Conservation (phyloP, 1,140 invertebrate genomes). For the Eufriesea mexicana region DNA sequence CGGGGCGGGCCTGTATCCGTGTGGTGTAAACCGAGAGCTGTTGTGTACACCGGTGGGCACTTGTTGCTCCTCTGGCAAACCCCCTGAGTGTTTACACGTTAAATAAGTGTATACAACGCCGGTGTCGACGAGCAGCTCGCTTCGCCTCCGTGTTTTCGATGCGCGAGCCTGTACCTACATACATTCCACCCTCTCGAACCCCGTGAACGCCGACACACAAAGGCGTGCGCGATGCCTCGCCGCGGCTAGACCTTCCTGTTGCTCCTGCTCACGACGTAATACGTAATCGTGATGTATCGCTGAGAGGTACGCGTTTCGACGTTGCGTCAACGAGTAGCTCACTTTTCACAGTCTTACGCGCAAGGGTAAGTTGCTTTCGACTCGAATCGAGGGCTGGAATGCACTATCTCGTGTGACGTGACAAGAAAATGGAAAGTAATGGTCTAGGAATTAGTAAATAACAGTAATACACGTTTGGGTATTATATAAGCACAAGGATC, state of each 20-base stretch:
- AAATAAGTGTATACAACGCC: slow-evolving; percentile 71
- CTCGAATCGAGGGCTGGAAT: background rate
- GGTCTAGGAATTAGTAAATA: too few relatives aligned
- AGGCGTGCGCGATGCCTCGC: background rate
- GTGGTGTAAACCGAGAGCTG: slow-evolving; percentile 60
- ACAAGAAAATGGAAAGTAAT: too few relatives aligned
- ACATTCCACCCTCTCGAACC: slow-evolving; percentile 12
- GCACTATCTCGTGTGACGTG: background rate
- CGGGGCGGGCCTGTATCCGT: slow-evolving; percentile 20
- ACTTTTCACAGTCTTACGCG: background rate
- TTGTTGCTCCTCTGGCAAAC: slow-evolving; percentile 74
- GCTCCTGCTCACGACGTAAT: background rate
- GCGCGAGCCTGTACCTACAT: background rate
- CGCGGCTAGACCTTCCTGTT: slow-evolving; percentile 4
- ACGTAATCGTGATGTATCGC: background rate
- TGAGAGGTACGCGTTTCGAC: background rate
- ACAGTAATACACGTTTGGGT: too few relatives aligned
- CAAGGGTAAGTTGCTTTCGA: background rate
- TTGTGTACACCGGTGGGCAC: slow-evolving; percentile 64
- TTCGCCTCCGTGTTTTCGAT: slow-evolving; percentile 51
- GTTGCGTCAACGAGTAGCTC: background rate
- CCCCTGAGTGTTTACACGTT: slow-evolving; percentile 74
- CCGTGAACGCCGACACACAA: slow-evolving; percentile 2
- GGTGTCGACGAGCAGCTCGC: slow-evolving; percentile 39
- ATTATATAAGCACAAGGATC: too few relatives aligned